Evolutionary conservation across 2,113 vertebrate genomes (phyloP), one percentile per base, ranked within the genome.

Genomic region (Ophthalmolycus amberensis): DNA sequence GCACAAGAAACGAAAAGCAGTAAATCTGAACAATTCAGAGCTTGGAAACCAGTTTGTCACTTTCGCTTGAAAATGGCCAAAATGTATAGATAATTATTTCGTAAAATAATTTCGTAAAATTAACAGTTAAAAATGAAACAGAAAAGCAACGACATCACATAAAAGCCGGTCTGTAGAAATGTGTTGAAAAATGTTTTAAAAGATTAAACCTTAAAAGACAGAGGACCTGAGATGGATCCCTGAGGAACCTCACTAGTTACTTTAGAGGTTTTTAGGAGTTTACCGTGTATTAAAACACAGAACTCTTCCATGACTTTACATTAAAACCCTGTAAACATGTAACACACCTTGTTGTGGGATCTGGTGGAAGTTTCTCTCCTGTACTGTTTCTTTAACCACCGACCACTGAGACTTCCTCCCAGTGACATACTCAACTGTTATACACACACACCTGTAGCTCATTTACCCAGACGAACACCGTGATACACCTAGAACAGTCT

Each of bases 341-440:
- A 12, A 76, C 77, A 9, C 67, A 83, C 87, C 80, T 77, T 79
- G 42, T 68, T 42, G 0, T 16, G 37, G 37, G 10, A 50, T 7
- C 25, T 63, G 46, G 20, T 8, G 46, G 58, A 52, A 0, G 42
- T 64, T 1, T 65, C 20, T 12, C 63, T 76, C 69, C 83, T 77
- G 86, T 69, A 72, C 56, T 37, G 16, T 63, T 14, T 82, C 76
- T 77, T 85, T 64, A 77, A 5, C 79, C 79, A 85, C 48, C 72
- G 76, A 42, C 48, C 54, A 40, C 79, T 82, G 7, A 88, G 79
- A 44, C 62, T 20, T 34, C 83, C 79, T 42, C 75, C 79, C 27
- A 76, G 4, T 29, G 75, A 85, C 86, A 88, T 88, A n/a, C 20
- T 38, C 1, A 7, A 54, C 6, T 42, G 1, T 32, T 56, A 9